Base-by-base conservation (phyloP, 2,888 invertebrate genomes). In the Ophraella communa region DNA sequence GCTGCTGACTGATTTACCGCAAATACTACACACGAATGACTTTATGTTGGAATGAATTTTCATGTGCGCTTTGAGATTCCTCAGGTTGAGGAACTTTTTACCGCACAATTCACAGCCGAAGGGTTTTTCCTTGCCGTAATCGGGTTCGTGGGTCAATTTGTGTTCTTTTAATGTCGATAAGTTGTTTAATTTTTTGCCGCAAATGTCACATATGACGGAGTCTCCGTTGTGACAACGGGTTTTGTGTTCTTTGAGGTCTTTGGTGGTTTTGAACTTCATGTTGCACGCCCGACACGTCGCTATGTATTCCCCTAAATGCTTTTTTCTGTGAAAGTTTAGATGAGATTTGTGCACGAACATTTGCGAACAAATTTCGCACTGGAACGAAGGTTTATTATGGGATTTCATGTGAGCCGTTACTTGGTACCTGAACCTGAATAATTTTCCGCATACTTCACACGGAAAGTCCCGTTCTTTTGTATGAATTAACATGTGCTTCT, bases 321-420 rank as follows among this genome's bases (percentile, higher is more conserved):
- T 81, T 1, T 85, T 81, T 0, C 83, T 78, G 72, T 90, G 89
- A 0, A 85, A 83, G 45, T 85, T 87, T 64, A 89, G 75, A 68
- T 88, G 87, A 64, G 87, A 87, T 68, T 86, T 85, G 45, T 87
- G 87, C 0, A 86, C 83, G 71, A 88, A 86, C 71, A 86, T 86
- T 71, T 86, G 86, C 0, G 87, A 86, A 68, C 89, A 89, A 0
- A 86, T 81, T 0, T 86, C 82, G 68, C 89, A 88, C 0, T 87
- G 81, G 63, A 85, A 86, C 52, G 84, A 85, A 11, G 86, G 86
- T 0, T 85, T 85, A 35, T 84, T 84, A 67, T 87, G 88, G 51
- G 84, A 84, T 4, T 83, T 78, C 82, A 85, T 84, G 70, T 87
- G 87, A 1, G 74, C 76, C 7, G 74, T 77, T 1, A 82, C 72